Evolutionary conservation across 2,888 invertebrate genomes (phyloP).

Genomic region (Drosophila dives): DNA sequence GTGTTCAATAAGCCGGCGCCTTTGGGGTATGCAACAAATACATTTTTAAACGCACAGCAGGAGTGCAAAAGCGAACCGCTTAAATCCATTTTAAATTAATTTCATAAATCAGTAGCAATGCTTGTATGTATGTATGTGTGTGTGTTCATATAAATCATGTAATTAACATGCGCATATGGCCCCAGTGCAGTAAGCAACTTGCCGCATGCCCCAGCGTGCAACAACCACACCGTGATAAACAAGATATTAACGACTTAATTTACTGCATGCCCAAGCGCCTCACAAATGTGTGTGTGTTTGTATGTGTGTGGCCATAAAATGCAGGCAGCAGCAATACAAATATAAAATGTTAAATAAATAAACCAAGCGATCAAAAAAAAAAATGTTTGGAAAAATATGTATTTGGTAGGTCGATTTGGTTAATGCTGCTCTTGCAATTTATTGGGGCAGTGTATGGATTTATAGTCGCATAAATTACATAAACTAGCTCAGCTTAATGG

Average conservation of each 20-base stretch:
- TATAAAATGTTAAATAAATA: constrained; percentile 79
- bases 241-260: constrained; percentile 81
- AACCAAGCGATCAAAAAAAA: constrained; percentile 44
- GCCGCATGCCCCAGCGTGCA: constrained; percentile 26
- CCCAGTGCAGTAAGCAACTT: constrained; percentile 20
- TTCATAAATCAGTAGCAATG: constrained; percentile 75
- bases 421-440: constrained; percentile 30
- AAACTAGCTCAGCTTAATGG: constrained; percentile 11
- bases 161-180: constrained; percentile 69
- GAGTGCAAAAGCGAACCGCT: constrained; percentile 12
- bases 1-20: constrained; percentile 38
- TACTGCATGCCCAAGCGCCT: constrained; percentile 65
- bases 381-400: neutral
- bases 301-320: constrained; percentile 59
- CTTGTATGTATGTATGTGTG: constrained; percentile 37
- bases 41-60: constrained; percentile 35
- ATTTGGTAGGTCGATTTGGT: constrained; percentile 14
- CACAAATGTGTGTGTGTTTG: constrained; percentile 31
- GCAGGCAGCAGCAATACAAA: constrained; percentile 70
- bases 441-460: constrained; percentile 35
- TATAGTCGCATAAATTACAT: constrained; percentile 43
- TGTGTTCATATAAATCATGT: constrained; percentile 73
- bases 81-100: constrained; percentile 74
- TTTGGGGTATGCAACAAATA: constrained; percentile 66
- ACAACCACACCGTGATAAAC: constrained; percentile 66